These are phyloP conservation scores for Neomorphus geoffroyi DNA, from an alignment of 2,797 vertebrate genomes.

Conservation along the genomic window DNA sequence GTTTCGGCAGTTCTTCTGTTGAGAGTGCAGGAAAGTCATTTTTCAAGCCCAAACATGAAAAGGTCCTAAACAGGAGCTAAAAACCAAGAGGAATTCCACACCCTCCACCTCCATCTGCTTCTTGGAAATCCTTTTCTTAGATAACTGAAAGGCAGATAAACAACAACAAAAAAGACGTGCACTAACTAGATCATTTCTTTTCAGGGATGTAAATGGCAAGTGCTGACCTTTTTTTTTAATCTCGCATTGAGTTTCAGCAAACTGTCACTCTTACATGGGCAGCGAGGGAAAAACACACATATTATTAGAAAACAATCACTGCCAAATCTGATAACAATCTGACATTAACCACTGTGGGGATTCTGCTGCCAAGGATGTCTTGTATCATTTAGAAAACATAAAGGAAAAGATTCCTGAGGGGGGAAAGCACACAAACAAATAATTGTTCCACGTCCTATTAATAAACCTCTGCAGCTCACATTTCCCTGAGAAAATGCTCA, in stretches of 20 bases:
- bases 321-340: conserved; percentile 65
- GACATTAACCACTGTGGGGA: conserved; percentile 65
- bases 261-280: conserved; percentile 46
- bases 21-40: not conserved
- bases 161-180: not conserved
- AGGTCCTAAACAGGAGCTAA: not conserved
- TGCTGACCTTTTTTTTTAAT: conserved; percentile 17
- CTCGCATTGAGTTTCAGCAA: conserved; percentile 23
- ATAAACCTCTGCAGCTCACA: conserved; percentile 10
- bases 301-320: conserved; percentile 65
- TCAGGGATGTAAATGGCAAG: not conserved
- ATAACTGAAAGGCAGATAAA: not conserved
- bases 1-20: not conserved
- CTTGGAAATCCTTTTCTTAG: not conserved
- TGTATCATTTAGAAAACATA: conserved; percentile 54
- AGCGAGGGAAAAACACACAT: conserved; percentile 47
- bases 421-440: conserved; percentile 51
- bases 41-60: not conserved
- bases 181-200: conserved; percentile 10
- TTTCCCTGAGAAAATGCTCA: not conserved
- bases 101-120: not conserved
- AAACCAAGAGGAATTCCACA: not conserved
- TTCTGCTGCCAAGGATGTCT: conserved; percentile 54
- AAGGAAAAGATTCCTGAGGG: conserved; percentile 47
- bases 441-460: conserved; percentile 53